Conservation (phyloP, 2,888 invertebrate genomes). For the Dryobota labecula region DNA sequence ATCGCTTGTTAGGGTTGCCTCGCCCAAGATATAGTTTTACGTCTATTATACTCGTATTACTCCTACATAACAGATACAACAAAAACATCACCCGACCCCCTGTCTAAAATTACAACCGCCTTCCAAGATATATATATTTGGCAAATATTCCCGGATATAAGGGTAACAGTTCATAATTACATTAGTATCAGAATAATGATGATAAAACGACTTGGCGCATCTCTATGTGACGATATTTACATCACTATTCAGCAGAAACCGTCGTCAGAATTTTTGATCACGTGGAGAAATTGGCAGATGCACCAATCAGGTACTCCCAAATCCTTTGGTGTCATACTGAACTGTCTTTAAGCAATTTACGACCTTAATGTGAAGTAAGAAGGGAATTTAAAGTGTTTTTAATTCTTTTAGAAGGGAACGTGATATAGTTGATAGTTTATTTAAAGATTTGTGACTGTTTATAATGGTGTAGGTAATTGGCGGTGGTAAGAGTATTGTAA, state of each 20-base stretch:
- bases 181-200: slow-evolving; percentile 54
- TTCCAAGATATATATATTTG: slow-evolving; percentile 48
- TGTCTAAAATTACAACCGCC: slow-evolving; percentile 34
- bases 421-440: slow-evolving; percentile 23
- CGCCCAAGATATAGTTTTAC: background rate
- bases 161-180: slow-evolving; percentile 37
- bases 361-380: slow-evolving; percentile 11
- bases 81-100: slow-evolving; percentile 27
- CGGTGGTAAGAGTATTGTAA: slow-evolving; percentile 1
- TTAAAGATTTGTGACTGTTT: slow-evolving; percentile 26
- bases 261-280: slow-evolving; percentile 39
- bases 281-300: slow-evolving; percentile 45
- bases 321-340: background rate
- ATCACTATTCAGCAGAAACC: slow-evolving; percentile 35
- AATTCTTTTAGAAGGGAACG: background rate
- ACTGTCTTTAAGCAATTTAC: slow-evolving; percentile 23
- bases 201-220: slow-evolving; percentile 49
- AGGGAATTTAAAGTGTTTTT: slow-evolving; percentile 14
- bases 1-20: background rate
- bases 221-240: slow-evolving; percentile 52
- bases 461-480: slow-evolving; percentile 17
- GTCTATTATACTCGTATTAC: background rate
- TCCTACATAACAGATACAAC: background rate
- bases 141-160: slow-evolving; percentile 57
- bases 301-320: slow-evolving; percentile 6